phyloP scores from a whole-genome alignment of 2,797 vertebrate species.

The Crenichthys baileyi region DNA sequence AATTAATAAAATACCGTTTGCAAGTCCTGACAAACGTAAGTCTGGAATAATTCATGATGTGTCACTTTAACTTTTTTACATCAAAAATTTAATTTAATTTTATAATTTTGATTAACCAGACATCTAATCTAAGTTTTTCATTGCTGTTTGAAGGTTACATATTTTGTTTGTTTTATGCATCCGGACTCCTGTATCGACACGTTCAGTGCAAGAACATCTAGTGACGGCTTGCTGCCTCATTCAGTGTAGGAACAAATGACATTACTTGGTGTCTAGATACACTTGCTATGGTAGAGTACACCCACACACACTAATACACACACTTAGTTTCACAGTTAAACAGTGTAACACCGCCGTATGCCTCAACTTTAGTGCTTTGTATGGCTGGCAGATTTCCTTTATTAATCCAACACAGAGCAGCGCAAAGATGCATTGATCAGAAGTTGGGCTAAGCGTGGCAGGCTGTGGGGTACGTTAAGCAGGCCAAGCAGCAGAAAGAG shows the following conservation, averaged over 20 bases:
- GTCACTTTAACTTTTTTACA: not conserved
- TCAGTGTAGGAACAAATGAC: slow-evolving; percentile 62
- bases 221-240: slow-evolving; percentile 48
- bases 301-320: slow-evolving; percentile 53
- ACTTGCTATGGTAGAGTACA: slow-evolving; percentile 63
- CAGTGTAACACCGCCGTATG: slow-evolving; percentile 71
- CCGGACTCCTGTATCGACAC: not conserved
- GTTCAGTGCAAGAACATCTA: slow-evolving; percentile 15
- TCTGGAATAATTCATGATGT: not conserved
- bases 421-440: slow-evolving; percentile 82
- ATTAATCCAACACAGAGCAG: slow-evolving; percentile 79
- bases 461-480: slow-evolving; percentile 76
- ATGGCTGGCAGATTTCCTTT: slow-evolving; percentile 81
- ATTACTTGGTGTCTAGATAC: slow-evolving; percentile 58
- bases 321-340: slow-evolving; percentile 73
- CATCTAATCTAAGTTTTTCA: not conserved
- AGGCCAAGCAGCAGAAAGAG: slow-evolving; percentile 65
- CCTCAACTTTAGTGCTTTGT: slow-evolving; percentile 64
- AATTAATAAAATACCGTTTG: slow-evolving; percentile 11
- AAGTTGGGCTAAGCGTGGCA: slow-evolving; percentile 74
- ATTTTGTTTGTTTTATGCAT: not conserved
- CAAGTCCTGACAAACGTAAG: not conserved
- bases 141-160: slow-evolving; percentile 7
- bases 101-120: not conserved
- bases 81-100: not conserved